These are phyloP conservation scores for Puffinus mauretanicus DNA, from an alignment of 2,113 vertebrate species.

Conservation along the genomic window DNA sequence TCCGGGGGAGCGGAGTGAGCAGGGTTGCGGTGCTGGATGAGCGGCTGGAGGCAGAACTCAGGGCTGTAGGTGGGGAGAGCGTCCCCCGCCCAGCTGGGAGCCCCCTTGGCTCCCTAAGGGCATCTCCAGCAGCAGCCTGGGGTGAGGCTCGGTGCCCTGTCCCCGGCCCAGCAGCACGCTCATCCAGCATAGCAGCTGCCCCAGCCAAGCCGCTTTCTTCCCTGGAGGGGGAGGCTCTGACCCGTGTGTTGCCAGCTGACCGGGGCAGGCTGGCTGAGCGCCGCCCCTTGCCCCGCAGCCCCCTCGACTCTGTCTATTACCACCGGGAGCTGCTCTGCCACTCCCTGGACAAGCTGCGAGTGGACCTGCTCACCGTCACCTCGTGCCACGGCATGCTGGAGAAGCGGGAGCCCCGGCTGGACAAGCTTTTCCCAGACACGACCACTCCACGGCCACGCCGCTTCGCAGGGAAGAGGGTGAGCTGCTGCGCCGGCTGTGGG, in stretches of 20 bases:
- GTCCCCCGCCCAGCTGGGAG: background rate
- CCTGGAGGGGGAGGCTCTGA: too few species aligned
- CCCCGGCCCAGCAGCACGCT: background rate
- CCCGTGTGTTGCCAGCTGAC: accelerated
- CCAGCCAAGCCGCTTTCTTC: too few species aligned
- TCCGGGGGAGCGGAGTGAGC: accelerated
- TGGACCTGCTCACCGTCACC: slow-evolving; percentile 93
- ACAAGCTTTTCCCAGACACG: slow-evolving; percentile 90
- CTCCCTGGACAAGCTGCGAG: slow-evolving; percentile 89
- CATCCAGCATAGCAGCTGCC: too few species aligned
- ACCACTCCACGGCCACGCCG: slow-evolving; percentile 82
- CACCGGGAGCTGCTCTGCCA: slow-evolving; percentile 92
- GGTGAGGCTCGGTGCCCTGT: background rate
- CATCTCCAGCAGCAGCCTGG: background rate
- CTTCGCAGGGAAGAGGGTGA: slow-evolving; percentile 89
- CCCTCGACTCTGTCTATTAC: slow-evolving; percentile 85
- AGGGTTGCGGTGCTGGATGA: accelerated
- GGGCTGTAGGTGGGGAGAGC: accelerated
- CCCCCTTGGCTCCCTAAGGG: background rate
- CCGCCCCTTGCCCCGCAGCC: slow-evolving; percentile 53
- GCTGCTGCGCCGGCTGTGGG: accelerated
- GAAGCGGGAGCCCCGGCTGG: slow-evolving; percentile 86
- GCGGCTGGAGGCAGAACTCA: background rate
- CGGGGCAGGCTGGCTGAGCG: accelerated
- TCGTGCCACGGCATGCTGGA: slow-evolving; percentile 90